Base-by-base conservation (phyloP, 2,797 vertebrate species). In the Helostoma temminkii region DNA sequence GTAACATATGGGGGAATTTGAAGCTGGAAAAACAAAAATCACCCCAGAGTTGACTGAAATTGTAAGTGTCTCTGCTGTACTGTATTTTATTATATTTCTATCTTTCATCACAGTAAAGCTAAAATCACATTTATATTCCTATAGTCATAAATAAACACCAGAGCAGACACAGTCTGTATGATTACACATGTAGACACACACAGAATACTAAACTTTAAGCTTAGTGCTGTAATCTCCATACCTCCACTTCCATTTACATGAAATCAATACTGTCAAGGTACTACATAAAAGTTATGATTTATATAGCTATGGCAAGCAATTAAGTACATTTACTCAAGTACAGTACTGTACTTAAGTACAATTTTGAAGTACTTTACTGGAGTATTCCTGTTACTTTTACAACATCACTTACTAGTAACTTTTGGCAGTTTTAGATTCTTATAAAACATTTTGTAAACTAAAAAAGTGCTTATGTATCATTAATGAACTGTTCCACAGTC, bases 241-340 rank as follows among this genome's bases (percentile, higher is more conserved):
- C 78, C 55, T 53, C 21, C 22, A 19, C 11, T 64, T 55, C 28
- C 37, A 47, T 64, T 68, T 59, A 59, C 11, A 14, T 37, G 9
- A 60, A 71, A 72, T 78, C 60, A 69, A 66, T 49, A 18, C 58
- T 47, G 39, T 59, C 58, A 71, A 49, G 47, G 36, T 37, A 15
- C 66, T 55, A 53, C 32, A 53, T 39, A 47, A 75, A 65, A 34
- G 65, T 70, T 70, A 58, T 46, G 58, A 21, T 47, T 41, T 66
- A 30, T 30, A 8, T n/a, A n/a, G n/a, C n/a, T n/a, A n/a, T n/a
- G n/a, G n/a, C n/a, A n/a, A n/a, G n/a, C n/a, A n/a, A n/a, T n/a
- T n/a, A n/a, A n/a, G n/a, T n/a, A n/a, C n/a, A n/a, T n/a, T n/a
- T n/a, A n/a, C n/a, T n/a, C n/a, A n/a, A n/a, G n/a, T n/a, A n/a